Percentiles rank a stretch among this genome's conserved stretches.
These are phyloP conservation scores for Euura lappo DNA, from an alignment of 1,140 invertebrate species.

Conservation along the genomic window DNA sequence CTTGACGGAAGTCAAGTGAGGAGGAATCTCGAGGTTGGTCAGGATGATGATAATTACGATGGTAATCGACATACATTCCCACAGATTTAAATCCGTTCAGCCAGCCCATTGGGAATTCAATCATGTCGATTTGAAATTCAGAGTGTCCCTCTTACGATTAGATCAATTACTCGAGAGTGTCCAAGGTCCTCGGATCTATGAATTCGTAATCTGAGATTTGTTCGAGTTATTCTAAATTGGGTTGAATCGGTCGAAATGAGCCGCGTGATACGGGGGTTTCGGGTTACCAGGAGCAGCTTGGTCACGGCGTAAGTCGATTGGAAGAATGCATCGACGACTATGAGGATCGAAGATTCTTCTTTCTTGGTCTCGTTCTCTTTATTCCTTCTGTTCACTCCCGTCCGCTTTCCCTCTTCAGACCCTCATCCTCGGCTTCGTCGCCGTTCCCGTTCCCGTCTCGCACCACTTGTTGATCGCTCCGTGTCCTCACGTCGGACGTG, in stretches of 20 bases:
- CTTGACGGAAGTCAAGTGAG: too few relatives aligned
- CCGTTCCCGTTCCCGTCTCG: slow-evolving; percentile 6
- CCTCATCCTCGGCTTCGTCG: not conserved
- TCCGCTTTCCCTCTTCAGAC: not conserved
- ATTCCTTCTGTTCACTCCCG: not conserved
- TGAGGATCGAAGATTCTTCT: not conserved
- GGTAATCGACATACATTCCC: too few relatives aligned
- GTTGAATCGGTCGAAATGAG: not conserved
- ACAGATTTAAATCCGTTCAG: too few relatives aligned
- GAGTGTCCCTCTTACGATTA: too few relatives aligned
- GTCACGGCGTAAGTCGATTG: not conserved
- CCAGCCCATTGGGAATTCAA: too few relatives aligned
- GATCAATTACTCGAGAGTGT: too few relatives aligned
- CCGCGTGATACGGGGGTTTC: not conserved
- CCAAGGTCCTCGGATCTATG: too few relatives aligned
- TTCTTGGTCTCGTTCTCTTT: not conserved
- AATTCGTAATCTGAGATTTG: too few relatives aligned
- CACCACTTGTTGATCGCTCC: slow-evolving; percentile 13
- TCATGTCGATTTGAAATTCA: too few relatives aligned
- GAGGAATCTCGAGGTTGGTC: too few relatives aligned
- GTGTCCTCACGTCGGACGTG: not conserved
- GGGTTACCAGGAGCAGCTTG: slow-evolving; percentile 10
- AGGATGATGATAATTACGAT: too few relatives aligned
- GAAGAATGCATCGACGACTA: slow-evolving; percentile 8
- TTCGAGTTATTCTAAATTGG: not conserved